A percentile compares a stretch with the other conserved stretches of the same genome.
These are phyloP conservation scores for Myotis brandtii DNA, from an alignment of 2,113 vertebrate genomes.

Conservation along the genomic window DNA sequence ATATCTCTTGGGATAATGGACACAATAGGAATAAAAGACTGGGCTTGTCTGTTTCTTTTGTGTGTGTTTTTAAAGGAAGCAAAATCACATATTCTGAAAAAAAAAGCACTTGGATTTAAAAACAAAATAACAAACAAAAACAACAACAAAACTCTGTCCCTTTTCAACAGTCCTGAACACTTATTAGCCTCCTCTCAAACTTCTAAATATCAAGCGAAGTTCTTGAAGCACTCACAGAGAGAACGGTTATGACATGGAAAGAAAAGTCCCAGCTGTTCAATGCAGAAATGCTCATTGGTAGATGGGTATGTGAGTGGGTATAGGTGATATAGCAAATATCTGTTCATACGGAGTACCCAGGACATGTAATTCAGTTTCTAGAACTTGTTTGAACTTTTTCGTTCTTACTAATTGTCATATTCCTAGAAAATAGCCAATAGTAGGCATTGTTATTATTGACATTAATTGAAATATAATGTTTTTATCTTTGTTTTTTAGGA, in stretches of 20 bases:
- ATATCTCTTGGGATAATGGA: conserved; percentile 73
- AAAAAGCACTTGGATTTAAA: conserved; percentile 36
- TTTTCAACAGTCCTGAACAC: background rate
- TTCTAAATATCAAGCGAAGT: background rate
- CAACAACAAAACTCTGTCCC: background rate
- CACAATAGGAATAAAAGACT: conserved; percentile 70
- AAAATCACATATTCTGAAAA: conserved; percentile 64
- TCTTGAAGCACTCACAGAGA: background rate
- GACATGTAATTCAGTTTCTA: background rate
- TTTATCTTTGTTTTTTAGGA: conserved; percentile 14
- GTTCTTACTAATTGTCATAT: background rate
- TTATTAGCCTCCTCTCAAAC: background rate
- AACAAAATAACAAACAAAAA: too few species aligned
- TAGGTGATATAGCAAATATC: background rate
- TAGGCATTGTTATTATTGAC: background rate
- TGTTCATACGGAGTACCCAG: background rate
- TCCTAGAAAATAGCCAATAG: background rate
- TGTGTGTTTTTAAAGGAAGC: conserved; percentile 17
- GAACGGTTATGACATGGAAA: background rate
- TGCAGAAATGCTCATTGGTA: background rate
- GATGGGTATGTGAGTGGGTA: background rate
- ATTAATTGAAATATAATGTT: background rate
- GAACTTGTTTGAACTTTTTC: background rate
- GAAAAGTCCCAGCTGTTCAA: background rate
- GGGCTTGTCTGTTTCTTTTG: conserved; percentile 42